These are phyloP conservation scores for Elgaria multicarinata DNA, from an alignment of 2,113 vertebrate species.

Conservation along the genomic window DNA sequence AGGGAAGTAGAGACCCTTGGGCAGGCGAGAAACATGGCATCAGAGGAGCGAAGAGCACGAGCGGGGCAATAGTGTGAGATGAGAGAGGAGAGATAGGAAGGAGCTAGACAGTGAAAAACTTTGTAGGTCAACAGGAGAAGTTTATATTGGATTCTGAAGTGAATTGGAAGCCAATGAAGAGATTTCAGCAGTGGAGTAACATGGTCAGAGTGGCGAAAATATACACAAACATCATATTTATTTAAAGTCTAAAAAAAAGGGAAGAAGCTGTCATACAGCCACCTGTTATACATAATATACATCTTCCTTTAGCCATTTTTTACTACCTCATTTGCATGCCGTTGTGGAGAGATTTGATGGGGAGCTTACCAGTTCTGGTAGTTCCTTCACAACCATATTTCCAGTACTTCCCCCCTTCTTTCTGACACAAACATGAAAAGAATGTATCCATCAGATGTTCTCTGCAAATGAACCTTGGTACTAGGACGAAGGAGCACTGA, in stretches of 20 bases:
- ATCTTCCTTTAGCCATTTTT: neutral
- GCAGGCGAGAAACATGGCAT: too few relatives aligned
- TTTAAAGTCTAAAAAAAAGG: neutral
- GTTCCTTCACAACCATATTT: neutral
- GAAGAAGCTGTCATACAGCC: neutral
- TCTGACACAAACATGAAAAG: neutral
- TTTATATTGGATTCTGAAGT: too few relatives aligned
- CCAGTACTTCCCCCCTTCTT: neutral
- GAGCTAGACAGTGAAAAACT: too few relatives aligned
- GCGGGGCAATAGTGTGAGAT: too few relatives aligned
- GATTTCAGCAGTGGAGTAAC: too few relatives aligned
- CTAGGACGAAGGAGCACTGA: neutral
- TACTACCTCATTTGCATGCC: constrained; percentile 2
- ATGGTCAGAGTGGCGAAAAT: accelerated
- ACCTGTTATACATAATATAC: neutral
- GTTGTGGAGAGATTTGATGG: constrained; percentile 1
- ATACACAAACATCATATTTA: neutral
- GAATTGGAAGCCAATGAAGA: too few relatives aligned
- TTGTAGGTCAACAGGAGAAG: too few relatives aligned
- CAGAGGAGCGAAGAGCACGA: too few relatives aligned
- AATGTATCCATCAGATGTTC: constrained; percentile 20
- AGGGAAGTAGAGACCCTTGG: too few relatives aligned
- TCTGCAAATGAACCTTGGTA: neutral
- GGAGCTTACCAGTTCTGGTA: neutral
- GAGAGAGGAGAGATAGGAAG: too few relatives aligned